Evolutionary conservation across 2,888 invertebrate genomes (phyloP).

Genomic region (Smittia sp.): DNA sequence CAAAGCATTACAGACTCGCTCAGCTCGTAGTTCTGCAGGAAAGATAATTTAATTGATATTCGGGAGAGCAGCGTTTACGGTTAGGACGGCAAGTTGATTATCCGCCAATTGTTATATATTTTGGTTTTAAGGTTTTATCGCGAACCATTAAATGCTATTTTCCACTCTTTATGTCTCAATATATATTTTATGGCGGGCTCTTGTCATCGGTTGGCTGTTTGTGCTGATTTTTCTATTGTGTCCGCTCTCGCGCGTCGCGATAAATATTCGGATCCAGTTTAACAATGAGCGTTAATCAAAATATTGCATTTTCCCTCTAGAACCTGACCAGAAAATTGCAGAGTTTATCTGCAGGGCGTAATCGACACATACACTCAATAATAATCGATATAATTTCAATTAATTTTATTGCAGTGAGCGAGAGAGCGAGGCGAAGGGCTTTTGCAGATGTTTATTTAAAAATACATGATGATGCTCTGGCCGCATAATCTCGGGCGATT

Average conservation of each 20-base stretch:
- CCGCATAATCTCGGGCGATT: neutral
- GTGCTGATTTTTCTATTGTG: slow-evolving; percentile 36
- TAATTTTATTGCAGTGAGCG: slow-evolving; percentile 23
- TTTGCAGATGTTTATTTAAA: slow-evolving; percentile 34
- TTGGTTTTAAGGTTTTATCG: neutral
- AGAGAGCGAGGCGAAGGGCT: neutral
- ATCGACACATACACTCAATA: neutral
- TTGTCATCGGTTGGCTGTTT: neutral
- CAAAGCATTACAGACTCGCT: neutral
- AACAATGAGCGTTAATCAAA: slow-evolving; percentile 34
- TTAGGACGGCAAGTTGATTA: slow-evolving; percentile 7
- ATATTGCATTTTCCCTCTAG: slow-evolving; percentile 15
- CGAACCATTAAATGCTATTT: neutral
- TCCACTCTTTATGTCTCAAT: neutral
- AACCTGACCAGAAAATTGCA: neutral
- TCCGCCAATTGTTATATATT: neutral
- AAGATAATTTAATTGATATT: no score
- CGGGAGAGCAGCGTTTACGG: neutral
- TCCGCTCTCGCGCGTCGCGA: neutral
- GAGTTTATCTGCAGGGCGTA: slow-evolving; percentile 12
- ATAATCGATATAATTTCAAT: slow-evolving; percentile 39
- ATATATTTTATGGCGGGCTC: slow-evolving; percentile 1
- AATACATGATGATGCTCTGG: slow-evolving; percentile 1
- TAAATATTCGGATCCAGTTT: slow-evolving; percentile 17
- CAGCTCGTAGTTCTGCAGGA: neutral